Conservation (phyloP, 1,140 invertebrate genomes). For the Liolophura sinensis region DNA sequence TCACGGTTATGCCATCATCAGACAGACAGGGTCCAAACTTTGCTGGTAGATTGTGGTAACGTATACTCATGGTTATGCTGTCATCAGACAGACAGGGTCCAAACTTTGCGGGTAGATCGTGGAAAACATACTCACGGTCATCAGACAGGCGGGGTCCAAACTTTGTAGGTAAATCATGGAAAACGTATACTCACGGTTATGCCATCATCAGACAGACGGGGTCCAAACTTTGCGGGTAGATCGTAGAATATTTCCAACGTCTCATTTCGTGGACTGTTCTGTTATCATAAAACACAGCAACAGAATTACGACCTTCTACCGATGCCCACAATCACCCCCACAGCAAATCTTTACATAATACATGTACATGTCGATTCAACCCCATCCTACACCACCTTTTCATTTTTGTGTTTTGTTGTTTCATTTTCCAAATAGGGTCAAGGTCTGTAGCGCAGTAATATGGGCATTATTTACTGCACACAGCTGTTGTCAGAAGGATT, state of each 20-base stretch:
- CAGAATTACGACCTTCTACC: not conserved
- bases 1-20: no score
- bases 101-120: no score
- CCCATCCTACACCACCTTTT: no score
- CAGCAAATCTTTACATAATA: not conserved
- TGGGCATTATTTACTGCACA: not conserved
- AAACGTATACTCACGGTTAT: not conserved
- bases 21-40: no score
- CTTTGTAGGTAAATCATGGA: no score
- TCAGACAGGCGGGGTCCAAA: no score
- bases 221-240: not conserved
- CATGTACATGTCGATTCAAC: no score
- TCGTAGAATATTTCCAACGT: not conserved
- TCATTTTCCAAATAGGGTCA: not conserved
- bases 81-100: no score
- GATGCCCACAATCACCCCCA: not conserved
- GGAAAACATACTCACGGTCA: no score
- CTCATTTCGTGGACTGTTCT: not conserved
- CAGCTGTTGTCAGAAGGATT: not conserved
- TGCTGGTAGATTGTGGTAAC: no score
- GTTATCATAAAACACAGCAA: not conserved
- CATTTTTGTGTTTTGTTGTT: no score
- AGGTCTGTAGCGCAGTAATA: not conserved
- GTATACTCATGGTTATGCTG: no score
- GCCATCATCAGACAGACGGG: not conserved